Evolutionary conservation across 2,888 invertebrate genomes (phyloP), one percentile per base, ranked within the genome.

Genomic region (Rhingia rostrata): DNA sequence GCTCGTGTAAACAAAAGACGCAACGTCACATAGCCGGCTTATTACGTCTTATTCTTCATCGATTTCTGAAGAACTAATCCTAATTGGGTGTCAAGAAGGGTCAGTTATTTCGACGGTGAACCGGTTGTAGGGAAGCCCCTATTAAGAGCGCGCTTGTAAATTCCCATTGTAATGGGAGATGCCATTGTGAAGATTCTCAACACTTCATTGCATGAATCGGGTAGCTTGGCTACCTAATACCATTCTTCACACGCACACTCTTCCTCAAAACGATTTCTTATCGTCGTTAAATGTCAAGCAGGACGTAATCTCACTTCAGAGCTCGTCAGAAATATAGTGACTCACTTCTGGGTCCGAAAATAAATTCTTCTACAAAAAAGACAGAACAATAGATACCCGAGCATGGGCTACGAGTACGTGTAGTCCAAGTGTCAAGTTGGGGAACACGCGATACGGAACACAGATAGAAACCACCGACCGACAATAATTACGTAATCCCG

Each of bases 241-340:
- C 49, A 72, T 67, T 73, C 61, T 72, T 64, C 60, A 37, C n/a
- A 56, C 51, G 49, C 54, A 60, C 58, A 58, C 63, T 7, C 63
- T 51, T 30, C 14, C 37, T 64, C 22, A 22, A 14, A 9, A 63
- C 58, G 84, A 74, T 79, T 60, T 33, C 74, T 74, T 80, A 79
- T 80, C 84, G 61, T 64, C 64, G 79, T 84, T 80, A 84, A 84
- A 84, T 84, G 84, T 79, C 84, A 84, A 80, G 64, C 74, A 74
- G 69, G 39, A 60, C 79, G 51, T 79, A 84, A 84, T 84, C 63
- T 74, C 74, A 58, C 56, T 83, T 61, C 12, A 64, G 58, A 54
- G 30, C 1, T 7, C 4, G 6, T 56, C 4, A 22, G 22, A 22
- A 45, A 10, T n/a, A 41, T n/a, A 32, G 41, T 61, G 75, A 43